Base-by-base conservation (phyloP, 2,888 invertebrate species). In the Hyposoter dolosus region DNA sequence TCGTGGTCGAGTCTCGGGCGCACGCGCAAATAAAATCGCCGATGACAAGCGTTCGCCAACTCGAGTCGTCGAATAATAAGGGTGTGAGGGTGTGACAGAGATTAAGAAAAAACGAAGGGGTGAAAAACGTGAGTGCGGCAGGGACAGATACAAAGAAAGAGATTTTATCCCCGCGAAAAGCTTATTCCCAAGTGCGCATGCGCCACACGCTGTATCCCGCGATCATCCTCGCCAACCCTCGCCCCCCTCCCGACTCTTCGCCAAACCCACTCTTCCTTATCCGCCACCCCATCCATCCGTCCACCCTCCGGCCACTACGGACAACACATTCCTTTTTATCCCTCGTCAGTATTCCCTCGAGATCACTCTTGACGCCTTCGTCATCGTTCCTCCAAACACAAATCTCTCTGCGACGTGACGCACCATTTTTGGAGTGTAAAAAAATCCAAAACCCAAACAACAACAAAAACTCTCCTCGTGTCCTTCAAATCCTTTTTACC, bases 11-110 rank as follows among this genome's bases (percentile, higher is more conserved):
- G 76, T 65, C 53, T 71, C 60, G 80, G 82, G 84, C 86, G 88
- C 88, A 85, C 71, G 87, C 88, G 88, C 87, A 82, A 83, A 76
- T 66, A 69, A 60, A 43, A 78, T 77, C 76, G 60, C 71, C 83
- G 86, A 84, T 82, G 84, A 82, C 77, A 71, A 78, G 35, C 76
- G 28, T 63, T 74, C 50, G 65, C 56, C 43, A 65, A 72, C 74
- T 68, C 68, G 47, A 50, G 50, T 60, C 60, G 32, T 72, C 63
- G 78, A 74, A 77, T 45, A 74, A 77, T 45, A 74, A 77, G 43
- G 43, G 47, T 63, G 60, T 17, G 71, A 60, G 50, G 47, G 74
- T 74, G 65, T 60, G 86, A 85, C 47, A 4, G 47, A 47, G 53
- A 50, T 56, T 7, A 50, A 28, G 77, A 45, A 71, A 40, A 76